These are phyloP conservation scores for Dipodomys stephensi DNA, from an alignment of 2,113 vertebrate genomes.

Conservation along the genomic window DNA sequence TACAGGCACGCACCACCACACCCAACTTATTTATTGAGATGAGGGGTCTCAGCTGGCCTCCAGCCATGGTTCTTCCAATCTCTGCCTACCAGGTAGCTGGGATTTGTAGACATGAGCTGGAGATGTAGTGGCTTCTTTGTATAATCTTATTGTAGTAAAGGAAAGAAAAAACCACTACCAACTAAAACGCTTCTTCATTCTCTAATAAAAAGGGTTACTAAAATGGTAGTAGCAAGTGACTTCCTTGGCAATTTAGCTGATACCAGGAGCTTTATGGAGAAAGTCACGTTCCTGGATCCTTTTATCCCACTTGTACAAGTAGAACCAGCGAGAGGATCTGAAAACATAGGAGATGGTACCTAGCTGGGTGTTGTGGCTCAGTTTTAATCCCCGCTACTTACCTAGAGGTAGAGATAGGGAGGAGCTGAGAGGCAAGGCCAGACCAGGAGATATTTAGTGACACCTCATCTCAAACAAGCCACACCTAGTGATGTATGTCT, in stretches of 20 bases:
- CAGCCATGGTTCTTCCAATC: no score
- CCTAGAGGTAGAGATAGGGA: no score
- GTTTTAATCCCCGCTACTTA: no score
- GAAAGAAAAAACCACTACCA: background rate
- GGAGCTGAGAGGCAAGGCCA: no score
- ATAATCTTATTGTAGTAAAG: slow-evolving; percentile 29
- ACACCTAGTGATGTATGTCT: no score
- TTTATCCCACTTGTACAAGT: background rate
- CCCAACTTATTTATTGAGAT: no score
- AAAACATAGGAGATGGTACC: background rate
- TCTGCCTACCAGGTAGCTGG: no score
- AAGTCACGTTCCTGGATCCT: background rate
- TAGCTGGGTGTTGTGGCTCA: background rate
- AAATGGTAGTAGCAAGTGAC: background rate
- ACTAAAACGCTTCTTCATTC: background rate
- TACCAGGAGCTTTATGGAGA: background rate
- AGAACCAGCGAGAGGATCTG: background rate
- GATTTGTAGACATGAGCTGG: no score
- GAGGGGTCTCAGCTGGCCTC: no score
- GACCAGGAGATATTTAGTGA: no score
- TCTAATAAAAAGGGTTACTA: background rate
- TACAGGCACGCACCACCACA: no score
- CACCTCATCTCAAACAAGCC: no score
- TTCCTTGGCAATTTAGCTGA: background rate
- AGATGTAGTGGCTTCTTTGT: background rate